Conservation (phyloP, 2,888 invertebrate genomes). For the Drosophila limbata region DNA sequence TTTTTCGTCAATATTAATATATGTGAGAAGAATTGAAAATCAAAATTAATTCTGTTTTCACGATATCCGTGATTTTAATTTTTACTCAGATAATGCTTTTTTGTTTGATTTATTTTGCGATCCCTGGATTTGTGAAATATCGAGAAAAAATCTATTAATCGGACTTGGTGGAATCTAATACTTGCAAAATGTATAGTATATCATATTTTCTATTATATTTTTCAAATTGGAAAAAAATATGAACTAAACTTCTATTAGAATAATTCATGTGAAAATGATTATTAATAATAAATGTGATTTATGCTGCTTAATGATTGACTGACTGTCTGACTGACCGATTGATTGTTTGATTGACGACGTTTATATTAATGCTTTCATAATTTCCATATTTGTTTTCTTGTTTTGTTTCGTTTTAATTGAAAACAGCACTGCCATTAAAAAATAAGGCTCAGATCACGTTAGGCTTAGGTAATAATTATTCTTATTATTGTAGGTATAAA, state of each 20-base stretch:
- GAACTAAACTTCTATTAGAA: not conserved
- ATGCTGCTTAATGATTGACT: conserved; percentile 11
- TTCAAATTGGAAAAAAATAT: not conserved
- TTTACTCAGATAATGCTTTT: no score
- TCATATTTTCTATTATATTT: not conserved
- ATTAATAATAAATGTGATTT: conserved; percentile 7
- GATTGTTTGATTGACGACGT: conserved; percentile 4
- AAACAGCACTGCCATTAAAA: conserved; percentile 15
- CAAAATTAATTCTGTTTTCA: no score
- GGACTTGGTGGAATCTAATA: not conserved
- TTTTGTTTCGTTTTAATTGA: conserved; percentile 16
- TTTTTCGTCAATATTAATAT: no score
- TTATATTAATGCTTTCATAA: conserved; percentile 3
- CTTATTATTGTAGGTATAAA: conserved; percentile 14
- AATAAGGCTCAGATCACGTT: conserved; percentile 16
- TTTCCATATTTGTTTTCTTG: conserved; percentile 17
- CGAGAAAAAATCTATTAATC: not conserved
- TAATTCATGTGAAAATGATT: conserved; percentile 1
- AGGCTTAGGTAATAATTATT: conserved; percentile 8
- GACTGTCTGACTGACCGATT: conserved; percentile 9
- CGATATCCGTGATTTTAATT: no score
- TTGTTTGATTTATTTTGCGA: not conserved
- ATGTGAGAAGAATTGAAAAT: no score
- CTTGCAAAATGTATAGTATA: not conserved
- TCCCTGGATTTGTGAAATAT: not conserved